Evolutionary conservation across 2,113 vertebrate species (phyloP).

Genomic region (Collichthys lucidus): DNA sequence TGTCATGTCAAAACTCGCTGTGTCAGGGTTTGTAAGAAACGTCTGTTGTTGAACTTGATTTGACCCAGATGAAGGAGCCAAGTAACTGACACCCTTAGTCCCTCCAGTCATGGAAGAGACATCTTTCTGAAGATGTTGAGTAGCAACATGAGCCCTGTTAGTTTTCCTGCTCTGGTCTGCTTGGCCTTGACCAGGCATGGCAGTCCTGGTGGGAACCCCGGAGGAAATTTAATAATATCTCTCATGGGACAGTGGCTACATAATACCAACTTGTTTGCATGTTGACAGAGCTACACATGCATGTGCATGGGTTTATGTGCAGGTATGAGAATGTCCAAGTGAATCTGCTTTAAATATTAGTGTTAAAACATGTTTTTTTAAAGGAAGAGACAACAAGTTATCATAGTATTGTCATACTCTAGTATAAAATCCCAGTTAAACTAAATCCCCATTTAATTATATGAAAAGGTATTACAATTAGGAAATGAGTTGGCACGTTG

Average conservation of each 20-base stretch:
- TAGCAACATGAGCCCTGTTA: constrained; percentile 67
- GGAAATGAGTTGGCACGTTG: background rate
- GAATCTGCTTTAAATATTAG: background rate
- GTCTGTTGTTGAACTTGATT: constrained; percentile 80
- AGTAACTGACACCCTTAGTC: constrained; percentile 73
- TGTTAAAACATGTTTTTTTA: background rate
- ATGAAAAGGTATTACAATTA: background rate
- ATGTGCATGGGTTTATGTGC: constrained; percentile 2
- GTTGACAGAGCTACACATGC: constrained; percentile 2
- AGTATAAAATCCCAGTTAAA: too few species aligned
- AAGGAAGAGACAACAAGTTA: background rate
- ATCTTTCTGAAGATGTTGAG: constrained; percentile 67
- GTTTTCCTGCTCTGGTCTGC: constrained; percentile 56
- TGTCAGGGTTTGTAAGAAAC: constrained; percentile 59
- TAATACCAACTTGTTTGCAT: constrained; percentile 22
- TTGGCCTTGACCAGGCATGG: constrained; percentile 46
- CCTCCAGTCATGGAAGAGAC: constrained; percentile 68
- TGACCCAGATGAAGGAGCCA: constrained; percentile 71
- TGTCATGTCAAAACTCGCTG: constrained; percentile 72
- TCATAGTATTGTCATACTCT: background rate
- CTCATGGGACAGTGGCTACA: constrained; percentile 43
- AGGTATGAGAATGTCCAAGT: background rate
- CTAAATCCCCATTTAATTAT: background rate
- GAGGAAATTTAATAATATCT: constrained; percentile 72
- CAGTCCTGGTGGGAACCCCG: constrained; percentile 58